Evolutionary conservation across 2,888 invertebrate species (phyloP), one percentile per base, ranked within the genome.

Genomic region (Coleophora flavipennella): DNA sequence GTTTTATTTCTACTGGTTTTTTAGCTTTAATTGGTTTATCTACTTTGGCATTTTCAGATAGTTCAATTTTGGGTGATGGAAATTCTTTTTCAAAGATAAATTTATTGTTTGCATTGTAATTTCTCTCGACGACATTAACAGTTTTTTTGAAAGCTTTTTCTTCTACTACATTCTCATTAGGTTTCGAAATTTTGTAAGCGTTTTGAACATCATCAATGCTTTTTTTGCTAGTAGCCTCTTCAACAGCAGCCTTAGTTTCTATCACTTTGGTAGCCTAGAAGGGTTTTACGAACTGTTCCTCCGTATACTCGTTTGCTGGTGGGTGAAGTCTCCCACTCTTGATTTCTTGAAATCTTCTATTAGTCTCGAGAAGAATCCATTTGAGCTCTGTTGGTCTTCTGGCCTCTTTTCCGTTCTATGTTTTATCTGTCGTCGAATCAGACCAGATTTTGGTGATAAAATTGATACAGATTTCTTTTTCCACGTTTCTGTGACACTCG

Each of bases 251-350:
- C 20, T 20, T 20, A 20, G 54, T 52, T 39, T 61, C 48, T 6
- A 53, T 54, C 0, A 72, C 64, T 59, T 63, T 74, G 0, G 70
- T 72, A 7, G 79, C 77, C 80, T 79, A 80, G 50, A 79, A 74
- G 0, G 76, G 73, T 52, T 66, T 75, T 78, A 76, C 10, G 60
- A 59, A 41, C 75, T 75, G 41, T 72, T 56, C 37, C 58, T 59
- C 1, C 77, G 55, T 1, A 77, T 59, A 43, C 62, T 71, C 1
- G 76, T 56, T 39, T 64, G 70, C 39, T 69, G 65, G 43, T 77
- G 76, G 2, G 72, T 62, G 27, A 57, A 75, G 52, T 81, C 80
- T 0, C 78, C 66, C 0, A 81, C 68, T 59, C 69, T 79, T 0
- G 67, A 60, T 35, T 63, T 73, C 44, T 66, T 72, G 36, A 76